Evolutionary conservation across 92 coral and sea anemone genomes (phyloP).

Genomic region (Parazoanthus swiftii): DNA sequence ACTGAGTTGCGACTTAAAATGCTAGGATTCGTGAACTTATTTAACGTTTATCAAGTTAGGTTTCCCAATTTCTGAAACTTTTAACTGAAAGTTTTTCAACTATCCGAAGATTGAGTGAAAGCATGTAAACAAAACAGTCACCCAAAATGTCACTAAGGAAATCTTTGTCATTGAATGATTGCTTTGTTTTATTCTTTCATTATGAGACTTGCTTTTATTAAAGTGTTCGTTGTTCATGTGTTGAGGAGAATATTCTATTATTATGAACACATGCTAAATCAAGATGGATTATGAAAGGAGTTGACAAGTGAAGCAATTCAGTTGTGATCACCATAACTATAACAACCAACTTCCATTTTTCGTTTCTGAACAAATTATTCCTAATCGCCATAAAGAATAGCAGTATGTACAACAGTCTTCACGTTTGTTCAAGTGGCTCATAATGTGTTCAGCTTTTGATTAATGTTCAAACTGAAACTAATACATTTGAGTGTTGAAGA

Average conservation of each 20-base stretch:
- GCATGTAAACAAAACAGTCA: constrained; percentile 30
- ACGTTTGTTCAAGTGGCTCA: constrained; percentile 18
- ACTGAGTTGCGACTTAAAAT: background rate
- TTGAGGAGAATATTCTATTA: constrained; percentile 5
- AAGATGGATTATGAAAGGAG: background rate
- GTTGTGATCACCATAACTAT: constrained; percentile 31
- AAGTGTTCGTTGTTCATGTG: constrained; percentile 37
- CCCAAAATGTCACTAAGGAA: background rate
- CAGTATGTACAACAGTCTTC: constrained; percentile 8
- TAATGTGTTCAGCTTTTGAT: constrained; percentile 7
- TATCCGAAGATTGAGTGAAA: constrained; percentile 22
- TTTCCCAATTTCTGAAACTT: background rate
- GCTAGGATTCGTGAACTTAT: background rate
- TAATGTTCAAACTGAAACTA: background rate
- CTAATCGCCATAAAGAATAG: constrained; percentile 3
- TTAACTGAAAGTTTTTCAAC: background rate
- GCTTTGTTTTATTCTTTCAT: constrained; percentile 35
- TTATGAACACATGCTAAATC: constrained; percentile 35
- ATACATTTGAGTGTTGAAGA: background rate
- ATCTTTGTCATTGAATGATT: background rate
- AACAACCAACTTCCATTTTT: constrained; percentile 8
- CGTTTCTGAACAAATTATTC: constrained; percentile 4
- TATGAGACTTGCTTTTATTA: constrained; percentile 14
- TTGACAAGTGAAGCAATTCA: constrained; percentile 3
- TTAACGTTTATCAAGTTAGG: background rate